Base-by-base conservation (phyloP, 2,113 vertebrate genomes). In the Centropus unirufus region DNA sequence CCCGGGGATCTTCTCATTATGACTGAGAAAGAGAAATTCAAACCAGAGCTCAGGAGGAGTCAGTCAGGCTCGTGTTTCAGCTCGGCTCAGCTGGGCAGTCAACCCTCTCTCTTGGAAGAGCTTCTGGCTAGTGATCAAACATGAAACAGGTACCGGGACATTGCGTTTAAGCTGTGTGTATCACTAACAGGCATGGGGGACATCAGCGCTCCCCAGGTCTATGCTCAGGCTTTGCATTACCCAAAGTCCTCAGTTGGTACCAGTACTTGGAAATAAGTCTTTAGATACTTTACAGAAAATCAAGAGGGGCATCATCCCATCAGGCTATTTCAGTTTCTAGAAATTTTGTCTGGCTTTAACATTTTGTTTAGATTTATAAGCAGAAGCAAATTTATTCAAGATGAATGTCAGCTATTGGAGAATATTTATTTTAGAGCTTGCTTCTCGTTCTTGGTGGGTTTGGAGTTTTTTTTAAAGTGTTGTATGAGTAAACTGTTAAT, bases 131-230 rank as follows among this genome's bases (percentile, higher is more conserved):
- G 52, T 83, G 44, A 23, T 90, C 54, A 47, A 74, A 32, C 69
- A 57, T 73, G 19, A 29, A 61, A 21, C 54, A 58, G 39, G 32
- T 21, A 36, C 67, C 12, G 18, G 67, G 21, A 39, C 75, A 42
- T 67, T 12, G 1, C 14, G 5, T 39, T n/a, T 62, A 49, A 83
- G 58, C 78, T 87, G 18, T 55, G 39, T 39, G 23, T 93, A 49
- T 72, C 32, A 51, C 13, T 49, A 27, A 47, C 0, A 1, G 27
- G 29, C 20, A 66, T 1, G 1, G 26, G 32, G 19, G 47, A 8
- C 3, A 0, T 40, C 32, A 8, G 23, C 14, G 18, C 18, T 80
- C 44, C 21, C 46, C 44, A n/a, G 6, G 14, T 47, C 32, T 62
- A 27, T 15, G 5, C 14, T 79, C 27, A 3, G 1, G 1, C 21